Evolutionary conservation across 2,888 invertebrate species (phyloP).

Genomic region (Athripsodes cinereus): DNA sequence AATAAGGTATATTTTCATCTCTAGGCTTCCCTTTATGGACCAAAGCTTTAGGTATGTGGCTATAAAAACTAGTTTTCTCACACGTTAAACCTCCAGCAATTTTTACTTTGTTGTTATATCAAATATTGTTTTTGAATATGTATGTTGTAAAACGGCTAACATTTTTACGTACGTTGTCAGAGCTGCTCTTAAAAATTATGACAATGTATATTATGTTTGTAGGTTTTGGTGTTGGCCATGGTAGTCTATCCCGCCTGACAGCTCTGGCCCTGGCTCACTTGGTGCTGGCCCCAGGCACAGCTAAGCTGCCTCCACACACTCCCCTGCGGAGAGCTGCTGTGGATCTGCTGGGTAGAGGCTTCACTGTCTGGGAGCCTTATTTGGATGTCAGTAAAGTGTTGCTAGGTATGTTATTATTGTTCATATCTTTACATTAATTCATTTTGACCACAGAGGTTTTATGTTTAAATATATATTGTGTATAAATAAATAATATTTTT

Average conservation of each 20-base stretch:
- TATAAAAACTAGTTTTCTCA: too few relatives aligned
- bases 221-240: conserved; percentile 76
- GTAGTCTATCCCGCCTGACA: conserved; percentile 84
- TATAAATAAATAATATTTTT: background rate
- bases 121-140: too few relatives aligned
- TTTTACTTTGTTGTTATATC: too few relatives aligned
- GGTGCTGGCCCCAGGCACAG: conserved; percentile 77
- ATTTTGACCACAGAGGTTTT: too few relatives aligned
- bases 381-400: conserved; percentile 86
- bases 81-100: too few relatives aligned
- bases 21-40: too few relatives aligned
- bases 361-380: conserved; percentile 99
- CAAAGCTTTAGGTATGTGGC: too few relatives aligned
- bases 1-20: too few relatives aligned
- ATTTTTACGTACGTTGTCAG: too few relatives aligned
- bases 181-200: too few relatives aligned
- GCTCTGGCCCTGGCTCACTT: conserved; percentile 93
- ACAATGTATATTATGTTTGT: conserved; percentile 4
- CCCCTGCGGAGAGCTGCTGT: conserved; percentile 94
- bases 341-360: conserved; percentile 94
- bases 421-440: background rate
- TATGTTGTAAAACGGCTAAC: too few relatives aligned
- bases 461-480: too few relatives aligned
- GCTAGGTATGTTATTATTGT: conserved; percentile 40
- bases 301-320: conserved; percentile 83